phyloP scores from a whole-genome alignment of 2,113 vertebrate genomes.

The Tor tambroides region DNA sequence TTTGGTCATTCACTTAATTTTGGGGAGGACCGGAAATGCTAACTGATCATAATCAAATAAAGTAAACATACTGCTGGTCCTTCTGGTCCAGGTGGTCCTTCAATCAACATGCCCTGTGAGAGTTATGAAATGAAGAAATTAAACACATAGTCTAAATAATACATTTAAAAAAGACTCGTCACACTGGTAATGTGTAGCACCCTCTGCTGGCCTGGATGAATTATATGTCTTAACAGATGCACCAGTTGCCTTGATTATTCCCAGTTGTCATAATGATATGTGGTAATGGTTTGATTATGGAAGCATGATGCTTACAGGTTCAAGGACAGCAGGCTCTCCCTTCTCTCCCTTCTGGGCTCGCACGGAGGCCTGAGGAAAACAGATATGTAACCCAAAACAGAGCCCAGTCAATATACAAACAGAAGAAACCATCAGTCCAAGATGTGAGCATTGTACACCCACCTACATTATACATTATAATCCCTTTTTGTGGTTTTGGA shows the following conservation, averaged over 20 bases:
- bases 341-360: conserved; percentile 88
- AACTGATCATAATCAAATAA: background rate
- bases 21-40: background rate
- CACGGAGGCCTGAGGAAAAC: conserved; percentile 83
- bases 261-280: background rate
- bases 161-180: background rate
- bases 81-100: conserved; percentile 88
- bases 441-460: conserved; percentile 52
- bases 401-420: conserved; percentile 70
- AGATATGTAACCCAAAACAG: conserved; percentile 83
- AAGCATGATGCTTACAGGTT: conserved; percentile 81
- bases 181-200: background rate
- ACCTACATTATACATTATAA: background rate
- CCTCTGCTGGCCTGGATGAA: conserved; percentile 29
- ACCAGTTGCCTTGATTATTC: background rate
- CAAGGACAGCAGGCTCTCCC: conserved; percentile 86
- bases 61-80: conserved; percentile 83
- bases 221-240: background rate
- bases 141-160: background rate
- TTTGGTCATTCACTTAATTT: background rate
- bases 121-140: conserved; percentile 17
- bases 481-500: background rate
- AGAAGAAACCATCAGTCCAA: background rate
- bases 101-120: conserved; percentile 87
- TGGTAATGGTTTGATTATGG: background rate